Evolutionary conservation across 2,888 invertebrate genomes (phyloP), one percentile per base, ranked within the genome.

Genomic region (Lasioglossum oenotherae): DNA sequence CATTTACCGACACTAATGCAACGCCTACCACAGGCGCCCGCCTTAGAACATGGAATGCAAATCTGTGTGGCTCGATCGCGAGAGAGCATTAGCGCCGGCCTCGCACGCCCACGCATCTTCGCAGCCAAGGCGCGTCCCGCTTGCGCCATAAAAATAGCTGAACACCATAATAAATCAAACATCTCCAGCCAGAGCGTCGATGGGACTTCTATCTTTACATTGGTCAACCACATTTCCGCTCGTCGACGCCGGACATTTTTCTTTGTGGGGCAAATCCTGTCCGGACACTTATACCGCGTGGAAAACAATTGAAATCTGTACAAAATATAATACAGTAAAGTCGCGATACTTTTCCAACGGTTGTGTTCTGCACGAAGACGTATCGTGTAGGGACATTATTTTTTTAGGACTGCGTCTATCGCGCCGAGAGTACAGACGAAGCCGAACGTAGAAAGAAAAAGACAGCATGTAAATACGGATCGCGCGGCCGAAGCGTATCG

Each of bases 41-140:
- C 82, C 82, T 87, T 82, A 67, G 78, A 82, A 46, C 38, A 12
- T 38, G 80, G 73, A 87, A 84, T 84, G 89, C 49, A 89, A 89
- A 87, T 87, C 78, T 67, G 64, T 57, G 44, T 80, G 64, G 64
- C 64, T 38, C 69, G 31, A 38, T 35, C 38, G 78, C 79, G 77
- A 76, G 76, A 76, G 76, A n/a, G 64, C 67, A 57, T 84, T 84
- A 88, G 86, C 88, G 90, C 90, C 88, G 71, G 87, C 78, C 77
- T 77, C 75, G 46, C 82, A 60, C 80, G 80, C 83, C 74, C 77
- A 84, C 86, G 81, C 78, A 73, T 23, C 27, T 64, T 72, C 74
- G 74, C 60, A 74, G 19, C 75, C 80, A 41, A 16, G 41, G 79
- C 78, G 74, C 80, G 74, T 85, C 74, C 49, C 23, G 72, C 78